Evolutionary conservation across 2,888 invertebrate species (phyloP), one percentile per base, ranked within the genome.

Genomic region (Latrodectus elegans): DNA sequence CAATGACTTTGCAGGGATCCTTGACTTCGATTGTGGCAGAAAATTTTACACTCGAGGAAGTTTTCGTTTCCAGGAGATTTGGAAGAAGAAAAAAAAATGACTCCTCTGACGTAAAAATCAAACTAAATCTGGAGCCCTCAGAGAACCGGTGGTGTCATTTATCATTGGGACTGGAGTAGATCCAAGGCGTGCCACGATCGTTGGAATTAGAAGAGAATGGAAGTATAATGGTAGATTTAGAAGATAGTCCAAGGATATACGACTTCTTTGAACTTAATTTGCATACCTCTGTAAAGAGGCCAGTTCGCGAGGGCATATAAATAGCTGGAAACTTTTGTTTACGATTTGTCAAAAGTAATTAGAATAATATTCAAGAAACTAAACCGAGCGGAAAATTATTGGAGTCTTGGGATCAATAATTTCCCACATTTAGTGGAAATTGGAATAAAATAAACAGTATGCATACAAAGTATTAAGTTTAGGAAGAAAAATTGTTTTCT

Each of bases 1-100:
- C 60, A 60, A 60, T 10, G 60, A 60, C 51, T 26, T 64, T 17
- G 22, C 3, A 1, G 12, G 49, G 14, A 64, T n/a, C 75, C 75
- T 76, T 76, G 75, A 76, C 65, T 76, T 76, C 75, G 65, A 65
- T 76, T 76, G 15, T 60, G 55, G 4, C 17, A 10, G 52, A 15
- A 38, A 38, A 38, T 38, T 38, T 12, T 60, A n/a, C 60, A 60
- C 60, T 11, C 14, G 60, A 55, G 55, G 55, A 15, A 15, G 12
- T 60, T 60, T 60, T 60, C n/a, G 12, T 60, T 60, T 60, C 6
- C 38, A 38, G 38, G 38, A 38, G 38, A 38, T 38, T 60, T 8
- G 60, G 60, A 15, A n/a, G 60, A 10, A 11, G 3, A 11, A 55
- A 8, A 60, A 60, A 60, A 60, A 60, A 1, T 6, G 0, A 38